These are phyloP conservation scores for Muricea muricata DNA, from an alignment of 92 coral and sea anemone species.

Conservation along the genomic window DNA sequence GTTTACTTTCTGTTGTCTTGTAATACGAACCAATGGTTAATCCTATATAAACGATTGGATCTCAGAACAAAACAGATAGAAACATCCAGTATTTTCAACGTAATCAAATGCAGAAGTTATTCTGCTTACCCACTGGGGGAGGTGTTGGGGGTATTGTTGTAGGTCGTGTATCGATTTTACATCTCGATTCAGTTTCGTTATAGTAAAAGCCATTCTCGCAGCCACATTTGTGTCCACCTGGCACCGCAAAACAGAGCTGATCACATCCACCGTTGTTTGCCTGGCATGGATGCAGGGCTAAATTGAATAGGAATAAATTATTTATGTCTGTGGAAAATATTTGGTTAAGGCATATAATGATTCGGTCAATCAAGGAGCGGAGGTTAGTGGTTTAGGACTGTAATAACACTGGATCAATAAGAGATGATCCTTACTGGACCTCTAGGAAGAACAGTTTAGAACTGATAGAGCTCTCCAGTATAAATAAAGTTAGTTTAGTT, in stretches of 20 bases:
- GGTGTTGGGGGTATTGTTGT: background rate
- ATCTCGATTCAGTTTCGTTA: background rate
- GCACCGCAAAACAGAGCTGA: conserved; percentile 74
- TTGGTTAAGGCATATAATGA: background rate
- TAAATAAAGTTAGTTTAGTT: too few species aligned
- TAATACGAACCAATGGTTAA: too few species aligned
- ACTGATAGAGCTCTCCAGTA: too few species aligned
- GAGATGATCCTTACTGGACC: too few species aligned
- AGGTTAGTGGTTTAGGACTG: too few species aligned
- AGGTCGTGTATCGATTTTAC: background rate
- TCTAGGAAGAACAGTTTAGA: too few species aligned
- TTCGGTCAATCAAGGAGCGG: background rate
- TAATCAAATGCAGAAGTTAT: too few species aligned
- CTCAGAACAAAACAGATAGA: too few species aligned
- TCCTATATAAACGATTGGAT: too few species aligned
- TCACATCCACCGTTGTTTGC: conserved; percentile 81
- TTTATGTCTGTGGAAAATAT: background rate
- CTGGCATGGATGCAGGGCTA: conserved; percentile 67
- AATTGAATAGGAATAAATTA: background rate
- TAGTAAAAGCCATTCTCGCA: conserved; percentile 66
- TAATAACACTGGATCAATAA: too few species aligned
- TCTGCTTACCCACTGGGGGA: background rate
- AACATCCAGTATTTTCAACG: too few species aligned
- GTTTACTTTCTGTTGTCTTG: too few species aligned
- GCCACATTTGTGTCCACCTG: conserved; percentile 67